Conservation (phyloP, 2,888 invertebrate genomes). For the Erpobdella octoculata region DNA sequence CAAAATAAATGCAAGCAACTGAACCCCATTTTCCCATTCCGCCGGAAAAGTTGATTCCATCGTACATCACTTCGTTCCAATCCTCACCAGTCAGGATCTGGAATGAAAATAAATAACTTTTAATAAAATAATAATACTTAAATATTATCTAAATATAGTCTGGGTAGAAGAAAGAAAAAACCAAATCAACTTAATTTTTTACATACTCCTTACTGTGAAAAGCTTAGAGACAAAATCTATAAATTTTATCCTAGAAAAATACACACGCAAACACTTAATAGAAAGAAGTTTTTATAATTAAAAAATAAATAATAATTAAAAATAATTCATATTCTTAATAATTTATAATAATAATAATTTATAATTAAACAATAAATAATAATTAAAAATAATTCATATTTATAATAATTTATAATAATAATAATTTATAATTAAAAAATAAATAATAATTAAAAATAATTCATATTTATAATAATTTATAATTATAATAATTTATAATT, state of each 20-base stretch:
- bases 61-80: constrained; percentile 99
- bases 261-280: too few species aligned
- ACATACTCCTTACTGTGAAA: too few species aligned
- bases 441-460: neutral
- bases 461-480: neutral
- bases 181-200: too few species aligned
- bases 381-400: neutral
- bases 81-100: constrained; percentile 99
- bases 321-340: neutral
- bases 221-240: too few species aligned
- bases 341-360: neutral
- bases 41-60: constrained; percentile 91
- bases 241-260: too few species aligned
- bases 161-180: too few species aligned
- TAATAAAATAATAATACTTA: too few species aligned
- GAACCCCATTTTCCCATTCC: constrained; percentile 81
- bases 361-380: neutral
- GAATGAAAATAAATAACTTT: neutral
- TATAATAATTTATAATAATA: neutral
- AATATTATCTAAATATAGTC: too few species aligned
- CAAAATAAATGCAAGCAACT: constrained; percentile 92
- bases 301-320: too few species aligned
- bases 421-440: neutral
- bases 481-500: neutral
- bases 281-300: too few species aligned